Conservation (phyloP, 2,888 invertebrate genomes). For the Hemithea aestivaria region DNA sequence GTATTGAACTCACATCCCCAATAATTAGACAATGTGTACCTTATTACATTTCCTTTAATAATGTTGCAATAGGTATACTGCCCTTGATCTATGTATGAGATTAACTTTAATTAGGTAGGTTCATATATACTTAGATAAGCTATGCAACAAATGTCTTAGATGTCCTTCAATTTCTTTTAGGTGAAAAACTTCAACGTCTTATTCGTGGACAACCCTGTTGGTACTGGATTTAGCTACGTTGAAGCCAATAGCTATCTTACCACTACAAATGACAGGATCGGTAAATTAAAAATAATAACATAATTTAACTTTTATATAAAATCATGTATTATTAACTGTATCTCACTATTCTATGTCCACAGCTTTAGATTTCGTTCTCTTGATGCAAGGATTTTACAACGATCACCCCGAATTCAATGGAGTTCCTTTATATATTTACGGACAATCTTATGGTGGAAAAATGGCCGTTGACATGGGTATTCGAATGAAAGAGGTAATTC, state of each 20-base stretch:
- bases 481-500: slow-evolving; percentile 74
- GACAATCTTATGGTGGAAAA: slow-evolving; percentile 96
- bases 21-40: too few relatives aligned
- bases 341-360: slow-evolving; percentile 30
- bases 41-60: too few relatives aligned
- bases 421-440: slow-evolving; percentile 90
- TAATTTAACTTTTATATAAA: too few relatives aligned
- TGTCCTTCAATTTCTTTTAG: slow-evolving; percentile 73
- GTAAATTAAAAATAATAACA: slow-evolving; percentile 32
- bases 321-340: too few relatives aligned
- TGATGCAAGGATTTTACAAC: slow-evolving; percentile 84
- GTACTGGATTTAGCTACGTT: slow-evolving; percentile 91
- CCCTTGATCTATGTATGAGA: too few relatives aligned
- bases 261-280: slow-evolving; percentile 64
- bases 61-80: too few relatives aligned
- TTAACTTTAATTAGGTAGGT: too few relatives aligned
- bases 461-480: slow-evolving; percentile 92
- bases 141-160: too few relatives aligned
- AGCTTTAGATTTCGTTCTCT: slow-evolving; percentile 86
- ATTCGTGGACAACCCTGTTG: slow-evolving; percentile 95
- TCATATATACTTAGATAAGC: too few relatives aligned
- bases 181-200: slow-evolving; percentile 88
- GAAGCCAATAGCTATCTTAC: slow-evolving; percentile 63
- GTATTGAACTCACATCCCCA: too few relatives aligned
- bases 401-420: slow-evolving; percentile 83